A percentile compares a stretch with the other conserved stretches of the same genome.
These are phyloP conservation scores for Myiagra hebetior DNA, from an alignment of 2,113 vertebrate genomes.

Conservation along the genomic window DNA sequence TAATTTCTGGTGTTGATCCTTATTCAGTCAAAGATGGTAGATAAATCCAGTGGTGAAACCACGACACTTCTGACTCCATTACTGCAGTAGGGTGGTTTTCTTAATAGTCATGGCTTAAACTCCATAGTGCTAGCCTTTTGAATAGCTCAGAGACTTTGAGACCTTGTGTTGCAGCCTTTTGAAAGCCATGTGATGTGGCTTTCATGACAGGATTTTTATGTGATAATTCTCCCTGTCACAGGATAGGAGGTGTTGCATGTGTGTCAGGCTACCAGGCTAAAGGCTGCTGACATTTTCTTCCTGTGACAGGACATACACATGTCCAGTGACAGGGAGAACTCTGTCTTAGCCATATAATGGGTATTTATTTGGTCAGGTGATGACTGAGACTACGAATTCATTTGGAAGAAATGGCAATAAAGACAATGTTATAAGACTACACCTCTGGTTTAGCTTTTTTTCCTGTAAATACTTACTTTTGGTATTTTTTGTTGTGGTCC, in stretches of 20 bases:
- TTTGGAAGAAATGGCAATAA: not conserved
- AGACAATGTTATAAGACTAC: not conserved
- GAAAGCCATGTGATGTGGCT: not conserved
- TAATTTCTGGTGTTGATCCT: not conserved
- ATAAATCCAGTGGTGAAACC: not conserved
- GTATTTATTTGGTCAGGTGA: not conserved
- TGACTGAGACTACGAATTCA: not conserved
- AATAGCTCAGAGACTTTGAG: not conserved
- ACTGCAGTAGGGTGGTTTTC: not conserved
- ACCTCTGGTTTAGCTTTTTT: not conserved
- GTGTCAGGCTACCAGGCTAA: not conserved
- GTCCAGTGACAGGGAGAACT: not conserved
- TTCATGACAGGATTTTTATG: not conserved
- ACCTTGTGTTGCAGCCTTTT: not conserved
- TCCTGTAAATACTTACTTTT: not conserved
- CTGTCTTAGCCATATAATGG: not conserved
- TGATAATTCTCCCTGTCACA: not conserved
- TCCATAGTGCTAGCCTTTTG: not conserved
- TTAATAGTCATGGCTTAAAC: not conserved
- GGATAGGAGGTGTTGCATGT: not conserved
- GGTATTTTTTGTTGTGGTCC: not conserved
- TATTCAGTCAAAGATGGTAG: not conserved
- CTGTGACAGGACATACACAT: not conserved
- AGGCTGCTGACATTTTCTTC: not conserved
- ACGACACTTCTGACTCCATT: not conserved